phyloP scores from a whole-genome alignment of 2,888 invertebrate species.

The Erebia epiphron region DNA sequence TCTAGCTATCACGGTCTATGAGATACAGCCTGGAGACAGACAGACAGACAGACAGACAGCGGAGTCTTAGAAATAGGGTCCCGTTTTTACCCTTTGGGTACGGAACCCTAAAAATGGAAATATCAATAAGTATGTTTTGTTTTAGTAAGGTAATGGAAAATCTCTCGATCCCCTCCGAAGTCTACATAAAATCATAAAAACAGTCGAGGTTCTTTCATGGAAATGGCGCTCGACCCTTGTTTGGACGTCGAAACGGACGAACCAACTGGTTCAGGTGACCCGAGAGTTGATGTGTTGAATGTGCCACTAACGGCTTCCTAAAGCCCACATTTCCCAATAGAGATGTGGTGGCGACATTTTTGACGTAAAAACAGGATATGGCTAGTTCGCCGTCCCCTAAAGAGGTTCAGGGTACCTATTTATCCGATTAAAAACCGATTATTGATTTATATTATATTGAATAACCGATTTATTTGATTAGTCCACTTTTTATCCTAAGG shows the following conservation, averaged over 20 bases:
- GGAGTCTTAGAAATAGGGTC: too few species aligned
- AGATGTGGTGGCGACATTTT: slow-evolving; percentile 70
- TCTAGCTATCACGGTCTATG: too few species aligned
- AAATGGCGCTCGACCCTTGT: slow-evolving; percentile 21
- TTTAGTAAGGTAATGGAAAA: too few species aligned
- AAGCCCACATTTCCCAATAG: slow-evolving; percentile 78
- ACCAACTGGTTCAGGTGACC: slow-evolving; percentile 63
- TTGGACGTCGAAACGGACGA: slow-evolving; percentile 50
- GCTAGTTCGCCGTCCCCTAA: slow-evolving; percentile 62
- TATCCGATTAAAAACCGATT: not conserved
- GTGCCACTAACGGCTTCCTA: slow-evolving; percentile 73
- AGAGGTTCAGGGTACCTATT: slow-evolving; percentile 47
- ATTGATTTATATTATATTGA: too few species aligned
- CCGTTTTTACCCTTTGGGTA: too few species aligned
- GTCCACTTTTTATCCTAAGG: not conserved
- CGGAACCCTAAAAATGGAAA: too few species aligned
- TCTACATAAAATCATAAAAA: not conserved
- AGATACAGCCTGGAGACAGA: too few species aligned
- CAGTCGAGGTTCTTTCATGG: slow-evolving; percentile 11
- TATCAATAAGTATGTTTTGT: too few species aligned
- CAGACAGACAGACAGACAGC: too few species aligned
- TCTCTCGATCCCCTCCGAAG: too few species aligned
- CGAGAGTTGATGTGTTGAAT: slow-evolving; percentile 63
- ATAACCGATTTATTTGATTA: too few species aligned
- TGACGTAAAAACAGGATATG: slow-evolving; percentile 75